phyloP scores from a whole-genome alignment of 2,888 invertebrate species.

The Apotomis capreana region DNA sequence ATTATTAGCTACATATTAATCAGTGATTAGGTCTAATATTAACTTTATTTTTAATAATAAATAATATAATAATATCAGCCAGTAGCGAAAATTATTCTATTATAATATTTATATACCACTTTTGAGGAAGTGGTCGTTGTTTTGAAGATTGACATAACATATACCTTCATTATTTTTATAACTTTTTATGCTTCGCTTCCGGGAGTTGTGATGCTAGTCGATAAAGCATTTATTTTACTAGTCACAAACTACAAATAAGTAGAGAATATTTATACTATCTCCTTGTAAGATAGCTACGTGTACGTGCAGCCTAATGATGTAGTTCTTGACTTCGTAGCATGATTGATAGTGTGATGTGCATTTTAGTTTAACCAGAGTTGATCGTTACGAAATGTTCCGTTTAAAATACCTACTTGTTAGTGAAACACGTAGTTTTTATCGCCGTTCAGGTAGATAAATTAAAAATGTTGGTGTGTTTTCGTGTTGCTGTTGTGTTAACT shows the following conservation, averaged over 20 bases:
- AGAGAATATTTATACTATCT: constrained; percentile 31
- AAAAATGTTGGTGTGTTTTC: constrained; percentile 48
- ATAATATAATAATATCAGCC: constrained; percentile 61
- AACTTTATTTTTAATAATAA: constrained; percentile 51
- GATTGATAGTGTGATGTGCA: constrained; percentile 48
- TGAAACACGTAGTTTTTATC: constrained; percentile 20
- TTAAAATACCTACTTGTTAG: constrained; percentile 32
- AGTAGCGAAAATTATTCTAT: constrained; percentile 51
- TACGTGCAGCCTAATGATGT: constrained; percentile 20
- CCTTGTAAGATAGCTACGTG: constrained; percentile 22
- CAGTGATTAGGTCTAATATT: constrained; percentile 40
- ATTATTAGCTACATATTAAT: constrained; percentile 49
- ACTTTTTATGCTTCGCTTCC: constrained; percentile 66
- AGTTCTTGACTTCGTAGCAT: constrained; percentile 44
- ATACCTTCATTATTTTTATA: constrained; percentile 51
- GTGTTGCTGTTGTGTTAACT: constrained; percentile 54
- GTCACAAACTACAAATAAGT: constrained; percentile 37
- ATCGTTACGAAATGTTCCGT: constrained; percentile 25
- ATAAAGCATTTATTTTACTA: constrained; percentile 44
- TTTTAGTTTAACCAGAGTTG: constrained; percentile 45
- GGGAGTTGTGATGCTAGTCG: constrained; percentile 55
- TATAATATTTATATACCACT: constrained; percentile 7
- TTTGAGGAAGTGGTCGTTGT: constrained; percentile 46
- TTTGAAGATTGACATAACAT: constrained; percentile 37
- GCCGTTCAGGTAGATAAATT: constrained; percentile 25